Conservation (phyloP, 2,888 invertebrate species). For the Salpingus planirostris region DNA sequence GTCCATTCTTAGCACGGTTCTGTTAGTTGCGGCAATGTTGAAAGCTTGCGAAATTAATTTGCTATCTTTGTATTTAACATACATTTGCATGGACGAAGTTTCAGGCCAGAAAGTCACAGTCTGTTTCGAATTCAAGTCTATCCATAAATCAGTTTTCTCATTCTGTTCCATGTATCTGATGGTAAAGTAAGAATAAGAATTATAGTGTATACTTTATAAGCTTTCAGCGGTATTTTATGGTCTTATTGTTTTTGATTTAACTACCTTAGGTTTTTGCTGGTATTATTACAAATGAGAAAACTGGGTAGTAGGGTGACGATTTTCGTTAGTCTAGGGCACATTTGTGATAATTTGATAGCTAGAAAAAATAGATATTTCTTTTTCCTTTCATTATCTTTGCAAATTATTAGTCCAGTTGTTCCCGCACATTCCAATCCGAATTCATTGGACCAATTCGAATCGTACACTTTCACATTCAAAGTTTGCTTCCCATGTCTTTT, state of each 20-base stretch:
- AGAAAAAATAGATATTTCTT: constrained; percentile 66
- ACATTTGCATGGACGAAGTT: constrained; percentile 72
- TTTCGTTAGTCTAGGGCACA: constrained; percentile 66
- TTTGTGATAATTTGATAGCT: constrained; percentile 56
- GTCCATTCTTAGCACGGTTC: constrained; percentile 73
- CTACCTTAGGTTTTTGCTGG: constrained; percentile 45
- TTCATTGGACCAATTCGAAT: constrained; percentile 57
- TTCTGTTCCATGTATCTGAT: constrained; percentile 76
- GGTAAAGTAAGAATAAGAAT: not conserved
- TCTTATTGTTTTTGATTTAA: too few species aligned
- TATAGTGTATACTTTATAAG: too few species aligned
- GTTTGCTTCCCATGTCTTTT: constrained; percentile 46
- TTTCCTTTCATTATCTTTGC: constrained; percentile 60
- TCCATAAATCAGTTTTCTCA: constrained; percentile 75
- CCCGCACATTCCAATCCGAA: constrained; percentile 61
- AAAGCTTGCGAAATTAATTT: constrained; percentile 70
- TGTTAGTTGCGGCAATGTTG: constrained; percentile 58
- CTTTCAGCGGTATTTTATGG: too few species aligned
- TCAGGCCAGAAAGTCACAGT: constrained; percentile 74
- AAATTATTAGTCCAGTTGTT: constrained; percentile 66
- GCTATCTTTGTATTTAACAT: constrained; percentile 68
- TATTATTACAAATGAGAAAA: constrained; percentile 67
- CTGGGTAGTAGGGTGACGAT: constrained; percentile 72
- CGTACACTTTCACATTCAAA: constrained; percentile 50
- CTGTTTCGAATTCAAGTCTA: constrained; percentile 61